Evolutionary conservation across 2,797 vertebrate species (phyloP).

Genomic region (Parotocinclus haroldoi): DNA sequence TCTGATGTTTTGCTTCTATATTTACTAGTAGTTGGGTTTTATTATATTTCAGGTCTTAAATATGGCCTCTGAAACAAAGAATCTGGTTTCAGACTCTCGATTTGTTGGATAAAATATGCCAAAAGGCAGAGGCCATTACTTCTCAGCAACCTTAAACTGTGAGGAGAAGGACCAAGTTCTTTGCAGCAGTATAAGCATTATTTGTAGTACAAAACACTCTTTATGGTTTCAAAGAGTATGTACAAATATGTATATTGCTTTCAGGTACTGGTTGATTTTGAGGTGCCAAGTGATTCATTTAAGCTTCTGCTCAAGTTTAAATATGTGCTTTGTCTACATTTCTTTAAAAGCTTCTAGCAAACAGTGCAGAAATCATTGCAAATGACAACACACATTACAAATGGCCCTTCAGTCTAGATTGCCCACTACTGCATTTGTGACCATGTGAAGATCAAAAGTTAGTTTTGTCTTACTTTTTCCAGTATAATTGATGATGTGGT

Average conservation of each 20-base stretch:
- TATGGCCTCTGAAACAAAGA: conserved; percentile 58
- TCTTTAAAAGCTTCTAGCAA: conserved; percentile 47
- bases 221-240: not conserved
- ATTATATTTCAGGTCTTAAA: conserved; percentile 60
- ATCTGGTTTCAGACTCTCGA: conserved; percentile 74
- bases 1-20: not conserved
- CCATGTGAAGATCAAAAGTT: no score
- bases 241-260: conserved; percentile 1
- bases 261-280: conserved; percentile 66
- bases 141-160: conserved; percentile 58
- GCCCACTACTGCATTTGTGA: no score
- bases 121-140: conserved; percentile 47
- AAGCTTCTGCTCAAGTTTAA: conserved; percentile 66
- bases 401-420: no score
- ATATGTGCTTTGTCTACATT: conserved; percentile 69
- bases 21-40: not conserved
- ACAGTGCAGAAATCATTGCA: conserved; percentile 42
- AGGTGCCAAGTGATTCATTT: conserved; percentile 63
- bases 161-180: conserved; percentile 42
- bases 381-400: no score
- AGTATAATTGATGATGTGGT: no score
- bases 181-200: not conserved
- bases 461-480: no score
- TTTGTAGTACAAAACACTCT: not conserved
- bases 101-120: conserved; percentile 63